phyloP scores from a whole-genome alignment of 2,888 invertebrate genomes.

The Troglohyphantes excavatus region DNA sequence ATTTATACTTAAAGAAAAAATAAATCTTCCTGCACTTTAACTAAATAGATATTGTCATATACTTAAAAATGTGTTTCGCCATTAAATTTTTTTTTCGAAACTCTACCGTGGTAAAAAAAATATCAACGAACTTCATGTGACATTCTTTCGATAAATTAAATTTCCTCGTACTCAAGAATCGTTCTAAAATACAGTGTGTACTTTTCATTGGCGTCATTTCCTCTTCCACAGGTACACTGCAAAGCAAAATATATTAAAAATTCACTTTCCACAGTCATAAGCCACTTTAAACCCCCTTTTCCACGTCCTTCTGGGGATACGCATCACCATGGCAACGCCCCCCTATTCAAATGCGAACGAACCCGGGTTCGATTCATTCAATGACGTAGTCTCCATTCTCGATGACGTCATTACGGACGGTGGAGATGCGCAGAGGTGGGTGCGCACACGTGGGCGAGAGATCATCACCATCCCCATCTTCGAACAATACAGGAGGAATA shows the following conservation, averaged over 20 bases:
- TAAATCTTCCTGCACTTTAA: no score
- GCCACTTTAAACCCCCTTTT: conserved; percentile 44
- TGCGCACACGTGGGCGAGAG: conserved; percentile 53
- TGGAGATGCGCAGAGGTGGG: conserved; percentile 28
- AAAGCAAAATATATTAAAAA: conserved; percentile 27
- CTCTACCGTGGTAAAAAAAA: no score
- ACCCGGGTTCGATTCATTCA: conserved; percentile 70
- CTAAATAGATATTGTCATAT: no score
- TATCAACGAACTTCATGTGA: neutral
- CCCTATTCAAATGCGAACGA: conserved; percentile 40
- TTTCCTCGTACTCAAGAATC: neutral
- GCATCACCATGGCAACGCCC: conserved; percentile 54
- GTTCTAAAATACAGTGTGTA: neutral
- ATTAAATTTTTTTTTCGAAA: no score
- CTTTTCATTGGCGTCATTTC: conserved; percentile 49
- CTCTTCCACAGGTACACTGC: neutral
- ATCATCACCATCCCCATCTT: neutral
- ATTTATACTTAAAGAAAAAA: no score
- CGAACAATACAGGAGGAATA: conserved; percentile 6
- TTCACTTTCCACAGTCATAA: conserved; percentile 34
- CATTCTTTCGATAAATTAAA: neutral
- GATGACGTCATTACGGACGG: conserved; percentile 65
- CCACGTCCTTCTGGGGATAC: conserved; percentile 32
- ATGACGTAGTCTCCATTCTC: conserved; percentile 52
- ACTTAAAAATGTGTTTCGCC: no score